These are phyloP conservation scores for Andrena marginata DNA, from an alignment of 2,888 invertebrate species.

Conservation along the genomic window DNA sequence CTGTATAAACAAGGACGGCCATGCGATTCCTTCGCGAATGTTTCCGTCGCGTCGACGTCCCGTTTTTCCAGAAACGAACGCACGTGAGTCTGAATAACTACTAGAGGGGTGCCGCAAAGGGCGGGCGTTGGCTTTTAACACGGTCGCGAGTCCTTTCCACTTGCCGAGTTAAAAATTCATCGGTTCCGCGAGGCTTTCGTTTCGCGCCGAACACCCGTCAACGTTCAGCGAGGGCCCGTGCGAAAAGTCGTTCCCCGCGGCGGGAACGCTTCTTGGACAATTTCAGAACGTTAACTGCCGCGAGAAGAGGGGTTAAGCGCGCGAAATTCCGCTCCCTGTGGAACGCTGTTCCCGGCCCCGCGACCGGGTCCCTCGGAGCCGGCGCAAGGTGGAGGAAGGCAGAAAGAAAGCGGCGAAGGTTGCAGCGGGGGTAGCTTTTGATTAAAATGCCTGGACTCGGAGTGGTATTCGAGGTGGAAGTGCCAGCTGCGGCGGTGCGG, in stretches of 20 bases:
- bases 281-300: not conserved
- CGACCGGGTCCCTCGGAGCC: not conserved
- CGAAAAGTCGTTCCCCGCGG: not conserved
- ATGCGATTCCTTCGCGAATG: not conserved
- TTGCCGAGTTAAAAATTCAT: conserved; percentile 8
- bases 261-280: not conserved
- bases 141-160: not conserved
- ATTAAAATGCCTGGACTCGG: conserved; percentile 39
- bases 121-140: not conserved
- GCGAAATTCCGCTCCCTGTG: not conserved
- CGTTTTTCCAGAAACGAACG: too few relatives aligned
- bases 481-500: not conserved
- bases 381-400: not conserved
- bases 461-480: conserved; percentile 27
- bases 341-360: not conserved
- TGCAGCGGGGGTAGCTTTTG: conserved; percentile 18
- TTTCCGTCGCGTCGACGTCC: too few relatives aligned
- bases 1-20: not conserved
- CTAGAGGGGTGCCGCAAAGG: not conserved
- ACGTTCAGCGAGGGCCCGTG: not conserved
- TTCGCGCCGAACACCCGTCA: not conserved
- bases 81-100: not conserved
- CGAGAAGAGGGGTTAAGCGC: not conserved
- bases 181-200: not conserved
- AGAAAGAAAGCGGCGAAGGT: not conserved